Evolutionary conservation across 1,140 invertebrate species (phyloP), one percentile per base, ranked within the genome.

Genomic region (Drusus annulatus): DNA sequence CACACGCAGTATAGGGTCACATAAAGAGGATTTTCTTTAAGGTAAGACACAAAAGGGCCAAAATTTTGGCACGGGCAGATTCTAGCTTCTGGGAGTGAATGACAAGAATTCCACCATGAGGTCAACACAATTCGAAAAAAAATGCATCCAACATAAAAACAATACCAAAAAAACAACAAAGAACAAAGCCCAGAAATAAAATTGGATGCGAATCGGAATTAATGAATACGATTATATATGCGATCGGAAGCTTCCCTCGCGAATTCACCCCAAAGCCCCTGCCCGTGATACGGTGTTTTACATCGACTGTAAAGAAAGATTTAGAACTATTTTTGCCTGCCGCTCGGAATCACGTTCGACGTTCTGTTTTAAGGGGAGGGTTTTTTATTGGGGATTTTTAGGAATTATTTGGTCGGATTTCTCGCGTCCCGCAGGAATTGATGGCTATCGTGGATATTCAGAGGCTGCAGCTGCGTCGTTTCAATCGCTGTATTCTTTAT

Each of bases 141-240:
- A 45, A 8, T 45, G 75, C 75, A 76, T 58, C 36, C 75, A 62
- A 52, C 56, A 76, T 21, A 36, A 75, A 75, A 75, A 75, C 19
- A 56, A 75, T 56, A 58, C n/a, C 13, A 71, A 60, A 56, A 76
- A 73, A 76, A 19, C 51, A 51, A 73, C 63, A 73, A 73, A 76
- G 56, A 76, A 28, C 58, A 13, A 45, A 23, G 75, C 23, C 58
- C 60, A 76, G 75, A 78, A 69, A 60, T 17, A 31, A 78, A 78
- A 78, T 78, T 78, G 76, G 76, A 78, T 78, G 50, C 76, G 76
- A 78, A 51, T 78, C 76, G 15, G 63, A 78, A 68, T 78, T 78
- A 69, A 75, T 75, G 71, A 75, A 75, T 75, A 75, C 52, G 71
- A 50, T 71, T 71, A 51, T 23, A 71, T 10, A 51, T 19, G 28